A percentile compares a stretch with the other conserved stretches of the same genome.
Conservation (phyloP, 1,140 invertebrate species). For the Thrips palmi region DNA sequence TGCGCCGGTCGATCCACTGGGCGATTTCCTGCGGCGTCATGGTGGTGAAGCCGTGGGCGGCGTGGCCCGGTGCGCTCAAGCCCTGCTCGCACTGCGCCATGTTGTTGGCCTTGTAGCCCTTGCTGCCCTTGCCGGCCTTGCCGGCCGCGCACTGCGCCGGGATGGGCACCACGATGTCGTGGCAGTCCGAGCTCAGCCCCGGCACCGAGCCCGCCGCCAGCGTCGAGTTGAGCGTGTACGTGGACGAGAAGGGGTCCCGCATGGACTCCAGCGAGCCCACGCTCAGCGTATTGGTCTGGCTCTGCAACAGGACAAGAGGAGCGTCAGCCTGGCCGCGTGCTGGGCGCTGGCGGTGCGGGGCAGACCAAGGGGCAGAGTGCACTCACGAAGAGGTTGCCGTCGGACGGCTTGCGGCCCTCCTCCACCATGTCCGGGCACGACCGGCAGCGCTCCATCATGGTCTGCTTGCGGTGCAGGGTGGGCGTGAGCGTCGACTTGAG, state of each 20-base stretch:
- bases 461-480: constrained; percentile 43
- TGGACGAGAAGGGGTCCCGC: no score
- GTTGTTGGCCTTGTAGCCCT: background rate
- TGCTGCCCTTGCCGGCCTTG: no score
- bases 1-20: constrained; percentile 66
- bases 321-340: no score
- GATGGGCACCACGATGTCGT: background rate
- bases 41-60: constrained; percentile 44
- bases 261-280: background rate
- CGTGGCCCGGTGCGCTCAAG: constrained; percentile 13
- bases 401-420: no score
- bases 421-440: constrained; percentile 10
- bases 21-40: constrained; percentile 74
- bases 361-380: background rate
- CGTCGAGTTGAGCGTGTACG: no score
- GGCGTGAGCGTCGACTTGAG: constrained; percentile 65
- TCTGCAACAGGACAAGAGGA: no score
- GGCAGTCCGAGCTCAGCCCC: background rate
- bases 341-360: no score
- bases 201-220: constrained; percentile 5
- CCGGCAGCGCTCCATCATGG: constrained; percentile 23
- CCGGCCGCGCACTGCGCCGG: no score
- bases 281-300: background rate
- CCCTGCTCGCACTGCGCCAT: constrained; percentile 7
- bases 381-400: no score